Evolutionary conservation across 2,113 vertebrate genomes (phyloP), one percentile per base, ranked within the genome.

Genomic region (Psilopsiagon aymara): DNA sequence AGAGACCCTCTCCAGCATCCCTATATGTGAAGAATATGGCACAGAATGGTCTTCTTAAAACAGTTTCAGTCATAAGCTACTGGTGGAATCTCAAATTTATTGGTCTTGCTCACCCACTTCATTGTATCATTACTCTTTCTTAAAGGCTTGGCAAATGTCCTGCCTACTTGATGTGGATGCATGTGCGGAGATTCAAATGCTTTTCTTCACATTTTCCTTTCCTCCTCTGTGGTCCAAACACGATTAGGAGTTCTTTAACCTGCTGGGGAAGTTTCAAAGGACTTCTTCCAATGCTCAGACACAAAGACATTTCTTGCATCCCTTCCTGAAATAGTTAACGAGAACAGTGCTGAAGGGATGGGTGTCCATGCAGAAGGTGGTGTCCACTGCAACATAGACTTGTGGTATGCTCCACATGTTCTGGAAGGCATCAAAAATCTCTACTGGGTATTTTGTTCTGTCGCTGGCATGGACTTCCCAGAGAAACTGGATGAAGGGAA

Each of bases 331-430:
- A n/a, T 27, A 66, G 37, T 31, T 21, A 18, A 13, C 28, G 18
- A 57, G 20, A 0, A 0, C 8, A 15, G 25, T 31, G 15, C 31
- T 51, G 47, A 9, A 73, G 21, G 62, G 29, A 19, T 46, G 16
- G 9, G 4, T 57, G 18, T 29, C 25, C 18, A 1, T 20, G 18
- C 44, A 27, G 43, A 77, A 86, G 29, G 17, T 52, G n/a, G 11
- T 52, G 31, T 27, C 13, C 33, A 68, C 35, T 89, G 59, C 41
- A 13, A 9, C 11, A 4, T 51, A 47, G 19, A 25, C 37, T 44
- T 1, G 1, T 39, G 16, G 16, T 47, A 14, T 1, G 1, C 29
- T 82, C 15, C 11, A 37, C 21, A 5, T 39, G 10, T 31, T 51
- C 35, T 39, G 29, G 27, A 59, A 70, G 87, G 39, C 24, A 46